A percentile compares a stretch with the other conserved stretches of the same genome.
Conservation (phyloP, 2,797 vertebrate genomes). For the Hafferia zeledoni region DNA sequence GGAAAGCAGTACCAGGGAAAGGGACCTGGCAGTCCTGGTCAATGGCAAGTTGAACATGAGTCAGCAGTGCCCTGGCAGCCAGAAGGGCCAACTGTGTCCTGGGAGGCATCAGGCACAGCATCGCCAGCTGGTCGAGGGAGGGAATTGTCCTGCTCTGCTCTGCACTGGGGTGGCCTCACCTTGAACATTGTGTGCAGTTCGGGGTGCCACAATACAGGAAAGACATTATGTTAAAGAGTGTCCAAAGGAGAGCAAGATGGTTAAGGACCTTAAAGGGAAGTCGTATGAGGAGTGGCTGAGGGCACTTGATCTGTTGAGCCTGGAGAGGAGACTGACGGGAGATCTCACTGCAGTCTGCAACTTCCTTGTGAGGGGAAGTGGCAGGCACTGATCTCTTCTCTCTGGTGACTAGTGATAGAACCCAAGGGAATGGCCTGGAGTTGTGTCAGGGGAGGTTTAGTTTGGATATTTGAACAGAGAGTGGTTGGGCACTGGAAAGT, state of each 20-base stretch:
- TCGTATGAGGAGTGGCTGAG: neutral
- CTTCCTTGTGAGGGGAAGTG: neutral
- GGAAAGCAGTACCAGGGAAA: neutral
- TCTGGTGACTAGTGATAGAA: neutral
- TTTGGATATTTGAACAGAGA: neutral
- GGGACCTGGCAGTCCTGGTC: no score
- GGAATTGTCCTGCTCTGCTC: neutral
- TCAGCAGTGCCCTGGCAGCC: neutral
- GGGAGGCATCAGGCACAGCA: neutral
- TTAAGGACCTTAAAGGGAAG: neutral
- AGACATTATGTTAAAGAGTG: neutral
- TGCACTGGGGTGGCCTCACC: neutral
- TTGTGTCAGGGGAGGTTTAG: neutral
- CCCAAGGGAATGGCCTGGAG: neutral
- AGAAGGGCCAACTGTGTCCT: neutral
- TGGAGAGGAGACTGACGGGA: neutral
- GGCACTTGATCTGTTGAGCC: neutral
- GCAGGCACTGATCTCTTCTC: neutral
- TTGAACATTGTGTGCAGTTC: neutral
- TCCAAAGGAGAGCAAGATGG: neutral
- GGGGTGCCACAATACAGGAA: neutral
- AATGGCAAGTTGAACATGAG: neutral
- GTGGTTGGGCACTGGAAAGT: neutral
- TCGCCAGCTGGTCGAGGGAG: neutral
- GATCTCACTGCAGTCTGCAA: neutral